Conservation (phyloP, 1,140 invertebrate species). For the Tribolium castaneum region DNA sequence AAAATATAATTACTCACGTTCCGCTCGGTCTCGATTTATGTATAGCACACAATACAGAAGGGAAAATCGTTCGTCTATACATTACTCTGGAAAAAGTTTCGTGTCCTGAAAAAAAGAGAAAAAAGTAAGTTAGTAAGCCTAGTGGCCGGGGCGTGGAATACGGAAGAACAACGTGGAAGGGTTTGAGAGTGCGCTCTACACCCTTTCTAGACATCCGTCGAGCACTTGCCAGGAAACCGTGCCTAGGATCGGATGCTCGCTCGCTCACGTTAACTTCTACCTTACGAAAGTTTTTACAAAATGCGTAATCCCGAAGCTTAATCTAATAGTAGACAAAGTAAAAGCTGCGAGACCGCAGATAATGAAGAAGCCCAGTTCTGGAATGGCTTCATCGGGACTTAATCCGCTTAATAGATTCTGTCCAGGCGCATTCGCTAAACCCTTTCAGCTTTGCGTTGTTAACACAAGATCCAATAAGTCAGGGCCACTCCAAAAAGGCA, state of each 20-base stretch:
- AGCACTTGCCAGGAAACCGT: constrained; percentile 1
- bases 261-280: too few relatives aligned
- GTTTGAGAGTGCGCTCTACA: constrained; percentile 55
- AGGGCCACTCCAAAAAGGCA: constrained; percentile 48
- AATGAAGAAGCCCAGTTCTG: constrained; percentile 60
- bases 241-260: background rate
- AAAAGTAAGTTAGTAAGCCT: constrained; percentile 60
- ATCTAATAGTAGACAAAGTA: constrained; percentile 45
- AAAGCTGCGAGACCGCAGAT: constrained; percentile 59
- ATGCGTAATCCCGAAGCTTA: background rate
- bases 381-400: constrained; percentile 61
- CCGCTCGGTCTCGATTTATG: constrained; percentile 30
- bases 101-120: constrained; percentile 53
- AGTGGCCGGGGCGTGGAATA: constrained; percentile 58
- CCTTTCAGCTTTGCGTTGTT: constrained; percentile 63
- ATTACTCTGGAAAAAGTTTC: constrained; percentile 47
- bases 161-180: constrained; percentile 54
- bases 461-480: constrained; percentile 64
- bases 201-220: background rate
- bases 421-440: constrained; percentile 59
- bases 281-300: background rate
- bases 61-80: constrained; percentile 44
- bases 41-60: constrained; percentile 27
- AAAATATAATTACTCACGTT: constrained; percentile 41
- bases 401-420: constrained; percentile 65